Conservation (phyloP, 1,140 invertebrate species). For the Thaumatotibia leucotreta region DNA sequence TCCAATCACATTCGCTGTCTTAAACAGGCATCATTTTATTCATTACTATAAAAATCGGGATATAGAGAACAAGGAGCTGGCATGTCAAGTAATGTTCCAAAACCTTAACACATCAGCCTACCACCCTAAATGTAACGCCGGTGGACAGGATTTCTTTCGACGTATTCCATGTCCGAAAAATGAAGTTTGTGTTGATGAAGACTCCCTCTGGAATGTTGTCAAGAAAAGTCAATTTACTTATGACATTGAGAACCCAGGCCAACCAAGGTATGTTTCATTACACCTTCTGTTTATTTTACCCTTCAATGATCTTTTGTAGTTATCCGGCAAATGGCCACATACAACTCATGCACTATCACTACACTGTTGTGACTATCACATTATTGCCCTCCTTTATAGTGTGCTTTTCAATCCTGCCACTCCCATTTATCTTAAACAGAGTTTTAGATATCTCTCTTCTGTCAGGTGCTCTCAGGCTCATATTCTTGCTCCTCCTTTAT, state of each 20-base stretch:
- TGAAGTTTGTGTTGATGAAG: slow-evolving; percentile 91
- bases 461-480: too few relatives aligned
- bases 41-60: slow-evolving; percentile 91
- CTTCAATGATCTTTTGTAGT: not conserved
- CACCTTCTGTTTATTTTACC: slow-evolving; percentile 18
- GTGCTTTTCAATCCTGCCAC: too few relatives aligned
- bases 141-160: slow-evolving; percentile 91
- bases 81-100: slow-evolving; percentile 91
- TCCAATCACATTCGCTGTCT: slow-evolving; percentile 89
- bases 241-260: slow-evolving; percentile 90
- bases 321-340: too few relatives aligned
- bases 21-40: slow-evolving; percentile 91
- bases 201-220: slow-evolving; percentile 89
- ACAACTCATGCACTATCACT: too few relatives aligned
- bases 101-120: slow-evolving; percentile 89
- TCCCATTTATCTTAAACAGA: too few relatives aligned
- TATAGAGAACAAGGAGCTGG: slow-evolving; percentile 78
- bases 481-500: too few relatives aligned
- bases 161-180: slow-evolving; percentile 89
- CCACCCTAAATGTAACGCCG: slow-evolving; percentile 88
- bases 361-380: too few relatives aligned
- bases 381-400: too few relatives aligned
- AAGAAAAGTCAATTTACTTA: slow-evolving; percentile 95
- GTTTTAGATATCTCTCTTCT: too few relatives aligned
- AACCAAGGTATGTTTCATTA: slow-evolving; percentile 89